Base-by-base conservation (phyloP, 2,113 vertebrate species). In the Hippocampus comes region DNA sequence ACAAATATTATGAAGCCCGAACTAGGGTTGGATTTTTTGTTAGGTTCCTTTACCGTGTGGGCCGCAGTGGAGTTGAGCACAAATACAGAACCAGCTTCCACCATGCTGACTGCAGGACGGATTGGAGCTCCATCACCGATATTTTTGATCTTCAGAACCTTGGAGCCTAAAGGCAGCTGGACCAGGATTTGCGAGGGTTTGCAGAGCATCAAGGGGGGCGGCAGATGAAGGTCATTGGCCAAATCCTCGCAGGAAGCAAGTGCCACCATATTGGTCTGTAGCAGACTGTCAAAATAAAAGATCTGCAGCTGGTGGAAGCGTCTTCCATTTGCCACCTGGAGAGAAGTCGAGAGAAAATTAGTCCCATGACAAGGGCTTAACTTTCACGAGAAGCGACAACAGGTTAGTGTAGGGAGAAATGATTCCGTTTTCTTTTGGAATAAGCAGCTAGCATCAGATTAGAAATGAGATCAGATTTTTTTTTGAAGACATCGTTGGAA, bases 211-310 rank as follows among this genome's bases (percentile, higher is more conserved):
- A 8, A 48, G 1, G 64, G 5, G 11, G 42, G 21, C 23, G 43
- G 14, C 34, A 5, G 34, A 11, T 4, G 34, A 7, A 17, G 12
- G 0, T n/a, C 64, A 12, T 14, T 18, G 64, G 64, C n/a, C 6
- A 43, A 43, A 66, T 48, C 43, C 43, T 66, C 43, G 15, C 64
- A 66, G 42, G 64, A 48, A 27, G 64, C 43, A 15, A 66, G 2
- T 2, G 42, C 64, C 3, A 48, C 43, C 42, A 27, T 27, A 23
- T 15, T 48, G 12, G n/a, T 48, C 6, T 66, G 64, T 43, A 66
- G 42, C 64, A 66, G 43, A 27, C 23, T 48, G 23, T 66, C 64
- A 48, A 66, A 66, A 66, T 66, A 49, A 66, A 48, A 46, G 23
- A 66, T 43, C 43, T 66, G n/a, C 64, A 66, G 8, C 64, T 27